Evolutionary conservation across 2,888 invertebrate genomes (phyloP), one percentile per base, ranked within the genome.

Genomic region (Oegoconia quadripuncta): DNA sequence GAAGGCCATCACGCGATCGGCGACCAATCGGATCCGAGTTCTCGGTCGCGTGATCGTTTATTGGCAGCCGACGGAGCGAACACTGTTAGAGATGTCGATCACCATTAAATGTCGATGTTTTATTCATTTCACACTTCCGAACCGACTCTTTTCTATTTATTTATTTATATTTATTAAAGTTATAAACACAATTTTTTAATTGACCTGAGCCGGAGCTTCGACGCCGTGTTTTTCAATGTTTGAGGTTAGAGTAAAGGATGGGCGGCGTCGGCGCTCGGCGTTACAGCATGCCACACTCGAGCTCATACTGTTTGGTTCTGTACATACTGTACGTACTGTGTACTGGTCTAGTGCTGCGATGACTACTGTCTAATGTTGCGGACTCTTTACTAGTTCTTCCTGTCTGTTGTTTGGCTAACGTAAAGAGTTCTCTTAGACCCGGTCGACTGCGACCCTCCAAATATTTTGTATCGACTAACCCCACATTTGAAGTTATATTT

Each of bases 401-500:
- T 45, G 45, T 52, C 38, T n/a, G n/a, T 37, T 38, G 41, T 49
- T 34, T 48, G 42, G 48, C 51, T 48, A 44, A 42, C 41, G 49
- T 52, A 48, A 48, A 42, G 41, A 34, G 35, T 50, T 51, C 52
- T 48, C 48, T 45, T 58, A 55, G 39, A n/a, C 42, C 55, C 61
- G 69, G 72, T 68, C 74, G 61, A 55, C 52, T 52, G 72, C 71
- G 78, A 73, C 67, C 70, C 57, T 44, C 76, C 76, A 75, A 80
- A 80, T 79, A 76, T 78, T 77, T 74, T 65, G 59, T 52, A 49
- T 47, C 47, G 44, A 77, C 70, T 76, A 75, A 77, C 65, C 65
- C 59, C 57, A 36, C 52, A 53, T 48, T 42, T 27, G 13, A 13
- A 27, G 8, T 27, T 55, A 64, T 55, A 48, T 55, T 63, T 62